Percentiles rank a stretch among this genome's conserved stretches.
These are phyloP conservation scores for Vultur gryphus DNA, from an alignment of 2,797 vertebrate genomes.

Conservation along the genomic window DNA sequence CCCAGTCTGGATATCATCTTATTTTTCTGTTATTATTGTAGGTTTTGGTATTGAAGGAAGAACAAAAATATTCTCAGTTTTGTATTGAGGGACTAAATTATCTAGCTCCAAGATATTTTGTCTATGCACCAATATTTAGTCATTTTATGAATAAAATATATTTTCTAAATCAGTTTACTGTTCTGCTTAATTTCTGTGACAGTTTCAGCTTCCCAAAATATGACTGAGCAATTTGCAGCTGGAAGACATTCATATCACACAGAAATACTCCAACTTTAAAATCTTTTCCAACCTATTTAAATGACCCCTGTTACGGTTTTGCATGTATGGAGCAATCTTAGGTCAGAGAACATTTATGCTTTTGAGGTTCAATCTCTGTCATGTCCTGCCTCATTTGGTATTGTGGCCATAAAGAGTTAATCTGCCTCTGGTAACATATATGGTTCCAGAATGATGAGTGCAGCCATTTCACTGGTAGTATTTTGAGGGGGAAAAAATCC, in stretches of 20 bases:
- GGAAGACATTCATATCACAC: background rate
- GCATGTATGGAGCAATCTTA: background rate
- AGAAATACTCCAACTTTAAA: background rate
- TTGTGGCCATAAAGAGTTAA: background rate
- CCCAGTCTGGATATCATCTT: background rate
- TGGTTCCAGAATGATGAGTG: background rate
- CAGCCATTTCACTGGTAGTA: background rate
- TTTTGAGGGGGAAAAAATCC: accelerated
- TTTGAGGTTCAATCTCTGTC: background rate
- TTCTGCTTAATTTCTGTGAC: background rate
- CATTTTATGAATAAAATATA: constrained; percentile 33
- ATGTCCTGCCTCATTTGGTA: background rate
- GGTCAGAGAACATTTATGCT: background rate
- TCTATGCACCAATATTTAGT: background rate
- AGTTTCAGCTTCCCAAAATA: background rate
- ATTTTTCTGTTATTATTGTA: background rate
- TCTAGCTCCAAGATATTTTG: background rate
- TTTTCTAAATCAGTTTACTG: background rate
- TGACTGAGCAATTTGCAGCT: background rate
- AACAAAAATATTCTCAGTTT: background rate
- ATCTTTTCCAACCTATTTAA: background rate
- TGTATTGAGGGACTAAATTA: background rate
- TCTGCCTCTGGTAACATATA: background rate
- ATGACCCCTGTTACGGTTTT: background rate
- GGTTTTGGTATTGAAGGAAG: background rate